A percentile compares a stretch with the other conserved stretches of the same genome.
phyloP scores from a whole-genome alignment of 2,888 invertebrate species.

The Lasioglossum pauxillum region DNA sequence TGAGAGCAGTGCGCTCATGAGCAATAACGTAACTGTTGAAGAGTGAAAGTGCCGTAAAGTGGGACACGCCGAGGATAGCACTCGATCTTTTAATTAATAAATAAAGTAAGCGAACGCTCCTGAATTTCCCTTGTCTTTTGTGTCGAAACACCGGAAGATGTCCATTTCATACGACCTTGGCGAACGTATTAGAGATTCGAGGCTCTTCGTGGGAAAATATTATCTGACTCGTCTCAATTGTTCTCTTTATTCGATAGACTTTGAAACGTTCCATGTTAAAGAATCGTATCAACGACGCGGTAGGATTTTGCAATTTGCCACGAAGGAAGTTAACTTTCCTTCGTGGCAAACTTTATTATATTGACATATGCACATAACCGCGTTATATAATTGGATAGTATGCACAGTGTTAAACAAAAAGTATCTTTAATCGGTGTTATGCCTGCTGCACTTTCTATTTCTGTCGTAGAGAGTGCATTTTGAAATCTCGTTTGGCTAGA shows the following conservation, averaged over 20 bases:
- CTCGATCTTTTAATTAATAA: constrained; percentile 78
- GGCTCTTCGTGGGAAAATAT: constrained; percentile 22
- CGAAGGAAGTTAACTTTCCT: constrained; percentile 42
- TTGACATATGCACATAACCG: constrained; percentile 50
- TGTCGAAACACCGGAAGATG: constrained; percentile 39
- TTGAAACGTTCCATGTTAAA: background rate
- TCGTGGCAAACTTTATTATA: constrained; percentile 27
- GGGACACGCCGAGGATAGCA: constrained; percentile 73
- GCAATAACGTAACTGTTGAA: constrained; percentile 83
- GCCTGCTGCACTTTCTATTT: constrained; percentile 66
- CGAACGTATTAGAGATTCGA: constrained; percentile 25
- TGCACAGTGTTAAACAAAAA: constrained; percentile 61
- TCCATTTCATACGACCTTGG: constrained; percentile 64
- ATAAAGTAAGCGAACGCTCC: constrained; percentile 70
- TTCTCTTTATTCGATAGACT: constrained; percentile 4
- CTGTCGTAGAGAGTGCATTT: constrained; percentile 41
- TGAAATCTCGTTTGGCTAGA: background rate
- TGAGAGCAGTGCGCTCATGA: constrained; percentile 69
- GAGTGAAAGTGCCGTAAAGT: constrained; percentile 83
- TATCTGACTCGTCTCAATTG: constrained; percentile 9
- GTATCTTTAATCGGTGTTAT: constrained; percentile 56
- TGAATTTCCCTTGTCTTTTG: constrained; percentile 42
- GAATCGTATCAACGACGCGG: background rate
- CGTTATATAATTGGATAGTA: constrained; percentile 66
- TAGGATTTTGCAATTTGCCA: background rate